Evolutionary conservation across 92 coral and sea anemone species (phyloP).

Genomic region (Bergia puertoricense): DNA sequence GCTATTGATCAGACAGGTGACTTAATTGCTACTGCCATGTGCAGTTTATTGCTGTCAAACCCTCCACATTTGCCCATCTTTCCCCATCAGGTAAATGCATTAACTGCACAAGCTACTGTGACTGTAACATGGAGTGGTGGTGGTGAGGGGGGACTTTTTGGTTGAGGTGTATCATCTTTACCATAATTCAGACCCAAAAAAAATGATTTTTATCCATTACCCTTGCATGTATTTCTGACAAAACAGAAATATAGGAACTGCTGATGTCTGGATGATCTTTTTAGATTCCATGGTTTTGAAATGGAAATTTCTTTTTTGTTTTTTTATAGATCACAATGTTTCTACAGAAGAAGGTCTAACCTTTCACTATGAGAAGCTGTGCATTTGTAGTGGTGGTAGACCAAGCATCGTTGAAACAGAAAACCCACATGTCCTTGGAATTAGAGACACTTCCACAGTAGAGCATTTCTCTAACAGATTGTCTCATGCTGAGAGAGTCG

Average conservation of each 20-base stretch:
- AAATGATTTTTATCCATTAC: neutral
- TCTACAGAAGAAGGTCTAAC: conserved; percentile 61
- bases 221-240: neutral
- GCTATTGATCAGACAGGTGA: no score
- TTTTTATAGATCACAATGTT: conserved; percentile 69
- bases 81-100: no score
- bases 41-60: no score
- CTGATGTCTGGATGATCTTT: neutral
- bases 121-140: no score
- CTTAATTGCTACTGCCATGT: no score
- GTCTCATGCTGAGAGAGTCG: conserved; percentile 76
- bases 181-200: no score
- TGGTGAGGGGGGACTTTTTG: no score
- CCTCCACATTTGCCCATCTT: no score
- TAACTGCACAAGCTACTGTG: no score
- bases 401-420: conserved; percentile 75
- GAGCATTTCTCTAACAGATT: conserved; percentile 68
- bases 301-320: neutral
- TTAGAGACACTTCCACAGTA: conserved; percentile 87
- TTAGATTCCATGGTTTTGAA: neutral
- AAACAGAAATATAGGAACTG: no score
- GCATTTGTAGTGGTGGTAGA: conserved; percentile 93
- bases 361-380: conserved; percentile 75
- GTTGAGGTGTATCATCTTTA: no score
- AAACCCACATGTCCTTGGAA: conserved; percentile 77